Percentiles rank a stretch among this genome's conserved stretches.
Evolutionary conservation across 2,797 vertebrate species (phyloP).

Genomic region (Falco naumanni): DNA sequence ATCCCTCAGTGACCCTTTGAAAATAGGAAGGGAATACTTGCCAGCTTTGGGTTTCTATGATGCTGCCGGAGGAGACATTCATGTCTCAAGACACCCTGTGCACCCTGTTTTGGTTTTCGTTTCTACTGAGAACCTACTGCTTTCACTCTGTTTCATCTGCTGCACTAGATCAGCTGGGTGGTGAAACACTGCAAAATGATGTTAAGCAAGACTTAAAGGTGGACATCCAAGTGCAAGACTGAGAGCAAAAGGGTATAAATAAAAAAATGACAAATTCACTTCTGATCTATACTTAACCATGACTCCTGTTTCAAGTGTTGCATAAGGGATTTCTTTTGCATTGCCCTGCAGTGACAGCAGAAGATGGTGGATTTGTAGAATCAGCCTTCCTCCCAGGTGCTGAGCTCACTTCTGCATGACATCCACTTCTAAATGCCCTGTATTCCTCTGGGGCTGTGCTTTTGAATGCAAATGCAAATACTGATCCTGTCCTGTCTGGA

Average conservation of each 20-base stretch:
- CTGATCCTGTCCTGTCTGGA: background rate
- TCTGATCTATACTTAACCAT: background rate
- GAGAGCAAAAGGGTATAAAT: conserved; percentile 19
- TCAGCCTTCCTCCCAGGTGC: background rate
- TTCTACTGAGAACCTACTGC: background rate
- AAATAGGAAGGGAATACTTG: background rate
- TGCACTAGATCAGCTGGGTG: background rate
- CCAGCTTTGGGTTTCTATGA: background rate
- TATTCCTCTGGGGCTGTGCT: background rate
- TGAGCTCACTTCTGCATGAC: background rate
- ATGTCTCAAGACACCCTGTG: background rate
- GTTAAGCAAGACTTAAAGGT: background rate
- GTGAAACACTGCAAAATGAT: background rate
- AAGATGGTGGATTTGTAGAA: background rate
- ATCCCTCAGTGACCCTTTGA: background rate
- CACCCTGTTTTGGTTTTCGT: background rate
- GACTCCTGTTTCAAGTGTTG: background rate
- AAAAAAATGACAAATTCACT: background rate
- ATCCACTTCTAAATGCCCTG: background rate
- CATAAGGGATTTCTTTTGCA: background rate
- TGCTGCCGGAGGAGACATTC: background rate
- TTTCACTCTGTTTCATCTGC: background rate
- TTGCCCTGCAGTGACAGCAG: background rate
- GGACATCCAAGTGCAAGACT: background rate
- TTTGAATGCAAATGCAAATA: background rate